A percentile compares a stretch with the other conserved stretches of the same genome.
These are phyloP conservation scores for Zophobas morio DNA, from an alignment of 1,140 invertebrate species.

Conservation along the genomic window DNA sequence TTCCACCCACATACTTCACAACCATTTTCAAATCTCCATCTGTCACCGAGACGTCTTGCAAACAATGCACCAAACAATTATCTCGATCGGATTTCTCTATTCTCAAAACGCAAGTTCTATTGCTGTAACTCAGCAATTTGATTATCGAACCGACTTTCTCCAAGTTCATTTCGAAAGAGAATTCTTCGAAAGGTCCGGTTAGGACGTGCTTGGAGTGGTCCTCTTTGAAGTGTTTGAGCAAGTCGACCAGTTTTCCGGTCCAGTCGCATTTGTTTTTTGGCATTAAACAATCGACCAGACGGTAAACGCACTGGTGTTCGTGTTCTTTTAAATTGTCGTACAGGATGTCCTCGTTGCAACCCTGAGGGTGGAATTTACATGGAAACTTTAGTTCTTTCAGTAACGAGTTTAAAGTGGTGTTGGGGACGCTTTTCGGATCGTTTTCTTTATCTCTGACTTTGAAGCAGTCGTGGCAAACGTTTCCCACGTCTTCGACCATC, in stretches of 20 bases:
- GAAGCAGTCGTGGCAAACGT: slow-evolving; percentile 27
- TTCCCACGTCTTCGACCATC: slow-evolving; percentile 30
- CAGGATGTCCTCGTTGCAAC: slow-evolving; percentile 48
- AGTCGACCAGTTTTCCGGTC: slow-evolving; percentile 54
- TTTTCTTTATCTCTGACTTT: not conserved
- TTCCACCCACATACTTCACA: slow-evolving; percentile 55
- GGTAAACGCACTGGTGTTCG: slow-evolving; percentile 53
- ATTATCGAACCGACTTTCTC: slow-evolving; percentile 20
- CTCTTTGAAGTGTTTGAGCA: slow-evolving; percentile 55
- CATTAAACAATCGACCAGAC: slow-evolving; percentile 49
- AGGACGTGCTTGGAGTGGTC: slow-evolving; percentile 56
- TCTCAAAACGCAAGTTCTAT: slow-evolving; percentile 6
- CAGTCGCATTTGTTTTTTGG: slow-evolving; percentile 50
- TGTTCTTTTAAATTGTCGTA: slow-evolving; percentile 52
- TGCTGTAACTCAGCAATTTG: not conserved
- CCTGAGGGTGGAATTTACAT: slow-evolving; percentile 52
- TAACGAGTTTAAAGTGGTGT: slow-evolving; percentile 17
- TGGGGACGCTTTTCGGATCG: slow-evolving; percentile 3
- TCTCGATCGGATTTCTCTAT: slow-evolving; percentile 46
- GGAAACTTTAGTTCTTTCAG: slow-evolving; percentile 29
- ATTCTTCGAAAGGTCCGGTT: slow-evolving; percentile 53
- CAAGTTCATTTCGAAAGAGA: slow-evolving; percentile 53
- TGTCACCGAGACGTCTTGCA: slow-evolving; percentile 52
- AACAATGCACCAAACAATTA: slow-evolving; percentile 51
- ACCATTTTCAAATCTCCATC: slow-evolving; percentile 48